A percentile compares a stretch with the other conserved stretches of the same genome.
Conservation (phyloP, 2,888 invertebrate genomes). For the Dryocosmus kuriphilus region DNA sequence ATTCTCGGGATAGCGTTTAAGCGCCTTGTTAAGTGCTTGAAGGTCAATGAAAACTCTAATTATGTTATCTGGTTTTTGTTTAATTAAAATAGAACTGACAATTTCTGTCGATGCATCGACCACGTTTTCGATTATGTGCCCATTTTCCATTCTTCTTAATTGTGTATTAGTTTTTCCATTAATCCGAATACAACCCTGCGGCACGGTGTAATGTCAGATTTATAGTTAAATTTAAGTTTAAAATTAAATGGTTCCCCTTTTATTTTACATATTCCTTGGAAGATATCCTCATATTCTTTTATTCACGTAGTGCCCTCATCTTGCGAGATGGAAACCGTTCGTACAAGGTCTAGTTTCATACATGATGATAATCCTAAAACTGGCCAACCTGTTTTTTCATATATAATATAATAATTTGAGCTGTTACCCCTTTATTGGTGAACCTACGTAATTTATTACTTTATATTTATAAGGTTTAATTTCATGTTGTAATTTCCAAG, state of each 20-base stretch:
- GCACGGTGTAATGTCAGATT: conserved; percentile 44
- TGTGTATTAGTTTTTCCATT: conserved; percentile 43
- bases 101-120: too few relatives aligned
- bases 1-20: not conserved
- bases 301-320: conserved; percentile 31
- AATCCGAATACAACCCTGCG: conserved; percentile 48
- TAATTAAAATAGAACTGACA: too few relatives aligned
- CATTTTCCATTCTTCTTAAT: conserved; percentile 43
- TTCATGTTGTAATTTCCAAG: not conserved
- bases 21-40: too few relatives aligned
- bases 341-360: conserved; percentile 35
- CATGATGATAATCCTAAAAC: conserved; percentile 43
- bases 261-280: conserved; percentile 55
- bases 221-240: conserved; percentile 47
- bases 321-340: conserved; percentile 22
- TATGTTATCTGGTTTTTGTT: too few relatives aligned
- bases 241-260: conserved; percentile 49
- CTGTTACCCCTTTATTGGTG: not conserved
- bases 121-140: conserved; percentile 1
- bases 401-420: too few relatives aligned
- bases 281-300: conserved; percentile 47
- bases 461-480: not conserved
- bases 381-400: conserved; percentile 34
- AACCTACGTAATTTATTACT: not conserved
- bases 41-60: too few relatives aligned